Evolutionary conservation across 2,888 invertebrate genomes (phyloP).

Genomic region (Coenonympha arcania): DNA sequence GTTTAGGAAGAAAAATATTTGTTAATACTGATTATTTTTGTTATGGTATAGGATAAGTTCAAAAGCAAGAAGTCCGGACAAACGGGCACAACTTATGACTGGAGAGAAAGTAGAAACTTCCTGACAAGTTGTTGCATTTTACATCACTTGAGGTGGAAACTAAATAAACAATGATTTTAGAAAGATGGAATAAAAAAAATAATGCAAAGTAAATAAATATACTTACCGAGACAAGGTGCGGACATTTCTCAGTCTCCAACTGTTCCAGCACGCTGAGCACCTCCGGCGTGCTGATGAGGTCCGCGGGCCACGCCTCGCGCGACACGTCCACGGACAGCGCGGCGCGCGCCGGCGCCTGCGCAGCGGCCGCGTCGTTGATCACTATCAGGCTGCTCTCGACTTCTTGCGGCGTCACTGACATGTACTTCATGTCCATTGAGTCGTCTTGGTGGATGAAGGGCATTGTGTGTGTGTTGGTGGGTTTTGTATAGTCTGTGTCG

Average conservation of each 20-base stretch:
- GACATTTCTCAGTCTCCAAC: constrained; percentile 57
- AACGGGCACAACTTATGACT: too few relatives aligned
- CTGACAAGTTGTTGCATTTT: too few relatives aligned
- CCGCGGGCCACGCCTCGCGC: constrained; percentile 40
- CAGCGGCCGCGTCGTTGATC: constrained; percentile 34
- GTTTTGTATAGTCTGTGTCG: constrained; percentile 43
- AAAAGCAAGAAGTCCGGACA: too few relatives aligned
- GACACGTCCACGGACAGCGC: constrained; percentile 51
- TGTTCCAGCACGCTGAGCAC: constrained; percentile 64
- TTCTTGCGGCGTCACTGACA: constrained; percentile 56
- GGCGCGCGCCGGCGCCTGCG: constrained; percentile 16
- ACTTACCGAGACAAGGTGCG: constrained; percentile 44
- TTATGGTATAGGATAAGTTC: too few relatives aligned
- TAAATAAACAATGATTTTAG: too few relatives aligned
- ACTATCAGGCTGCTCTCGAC: constrained; percentile 55
- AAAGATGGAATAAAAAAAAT: too few relatives aligned
- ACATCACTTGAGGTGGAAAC: too few relatives aligned
- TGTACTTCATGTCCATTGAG: constrained; percentile 54
- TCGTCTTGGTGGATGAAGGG: constrained; percentile 63
- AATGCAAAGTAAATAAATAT: constrained; percentile 5
- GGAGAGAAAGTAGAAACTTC: too few relatives aligned
- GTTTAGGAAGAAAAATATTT: neutral
- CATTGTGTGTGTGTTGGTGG: constrained; percentile 46
- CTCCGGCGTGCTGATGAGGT: constrained; percentile 64
- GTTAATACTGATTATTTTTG: neutral